A percentile compares a stretch with the other conserved stretches of the same genome.
phyloP scores from a whole-genome alignment of 2,888 invertebrate species.

The Scaptodrosophila latifasciaeformis region DNA sequence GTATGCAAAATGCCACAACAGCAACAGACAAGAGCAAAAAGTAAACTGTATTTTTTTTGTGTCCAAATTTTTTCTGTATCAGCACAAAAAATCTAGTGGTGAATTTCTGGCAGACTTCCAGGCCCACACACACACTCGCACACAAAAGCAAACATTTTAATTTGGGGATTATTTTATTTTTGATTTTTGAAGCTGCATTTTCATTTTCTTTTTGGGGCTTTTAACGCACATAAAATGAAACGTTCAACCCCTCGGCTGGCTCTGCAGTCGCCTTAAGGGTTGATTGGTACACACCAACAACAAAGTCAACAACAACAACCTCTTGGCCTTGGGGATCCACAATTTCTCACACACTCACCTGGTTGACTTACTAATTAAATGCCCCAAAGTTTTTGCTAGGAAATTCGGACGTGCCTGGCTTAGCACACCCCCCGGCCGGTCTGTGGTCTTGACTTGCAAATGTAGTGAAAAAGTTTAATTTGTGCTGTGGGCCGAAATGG shows the following conservation, averaged over 20 bases:
- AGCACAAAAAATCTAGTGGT: constrained; percentile 40
- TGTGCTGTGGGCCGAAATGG: constrained; percentile 31
- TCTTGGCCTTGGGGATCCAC: too few relatives aligned
- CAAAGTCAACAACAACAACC: constrained; percentile 6
- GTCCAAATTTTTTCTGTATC: constrained; percentile 5
- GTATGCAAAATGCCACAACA: constrained; percentile 29
- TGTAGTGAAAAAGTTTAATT: constrained; percentile 57
- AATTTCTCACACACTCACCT: not conserved
- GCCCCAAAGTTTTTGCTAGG: constrained; percentile 36
- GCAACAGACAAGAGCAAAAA: constrained; percentile 26
- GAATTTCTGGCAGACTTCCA: constrained; percentile 34
- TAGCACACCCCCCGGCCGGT: constrained; percentile 37
- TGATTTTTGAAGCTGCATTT: constrained; percentile 46
- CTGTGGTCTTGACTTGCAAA: constrained; percentile 50
- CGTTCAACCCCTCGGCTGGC: constrained; percentile 22
- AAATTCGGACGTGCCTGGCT: constrained; percentile 49
- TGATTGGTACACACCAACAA: constrained; percentile 13
- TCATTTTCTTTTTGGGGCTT: constrained; percentile 19
- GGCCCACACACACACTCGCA: too few relatives aligned
- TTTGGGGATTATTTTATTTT: constrained; percentile 56
- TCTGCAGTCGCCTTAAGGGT: constrained; percentile 33
- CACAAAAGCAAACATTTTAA: constrained; percentile 50
- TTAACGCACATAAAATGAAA: constrained; percentile 55
- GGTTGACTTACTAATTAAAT: constrained; percentile 43
- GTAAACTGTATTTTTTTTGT: constrained; percentile 24